Conservation (phyloP, 1,140 invertebrate genomes). For the Nymphalis io region DNA sequence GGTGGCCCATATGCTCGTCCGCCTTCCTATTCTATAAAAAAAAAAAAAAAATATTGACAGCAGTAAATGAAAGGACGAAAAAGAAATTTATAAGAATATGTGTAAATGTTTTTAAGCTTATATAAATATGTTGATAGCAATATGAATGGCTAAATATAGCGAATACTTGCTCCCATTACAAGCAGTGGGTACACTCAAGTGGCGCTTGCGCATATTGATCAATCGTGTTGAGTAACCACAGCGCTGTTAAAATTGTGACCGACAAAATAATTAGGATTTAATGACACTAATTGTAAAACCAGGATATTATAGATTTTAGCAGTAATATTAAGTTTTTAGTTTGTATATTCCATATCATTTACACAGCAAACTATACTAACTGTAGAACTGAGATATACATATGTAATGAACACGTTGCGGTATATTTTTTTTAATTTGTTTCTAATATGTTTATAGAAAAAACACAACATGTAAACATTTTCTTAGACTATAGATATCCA, state of each 20-base stretch:
- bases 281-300: constrained; percentile 7
- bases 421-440: no score
- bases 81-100: background rate
- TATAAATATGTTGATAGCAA: constrained; percentile 7
- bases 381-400: no score
- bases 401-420: no score
- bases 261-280: constrained; percentile 23
- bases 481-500: no score
- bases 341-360: no score
- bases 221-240: constrained; percentile 21
- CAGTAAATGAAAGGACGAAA: background rate
- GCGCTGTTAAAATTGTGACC: constrained; percentile 8
- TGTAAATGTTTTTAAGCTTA: background rate
- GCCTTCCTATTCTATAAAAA: no score
- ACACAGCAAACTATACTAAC: no score
- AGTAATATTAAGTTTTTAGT: background rate
- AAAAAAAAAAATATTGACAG: background rate
- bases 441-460: no score
- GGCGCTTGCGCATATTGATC: constrained; percentile 30
- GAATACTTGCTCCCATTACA: constrained; percentile 27
- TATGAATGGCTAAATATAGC: constrained; percentile 7
- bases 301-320: constrained; percentile 6
- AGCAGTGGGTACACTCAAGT: constrained; percentile 36
- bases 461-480: no score
- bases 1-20: no score